Evolutionary conservation across 2,888 invertebrate species (phyloP).

Genomic region (Xanthorhoe spadicearia): DNA sequence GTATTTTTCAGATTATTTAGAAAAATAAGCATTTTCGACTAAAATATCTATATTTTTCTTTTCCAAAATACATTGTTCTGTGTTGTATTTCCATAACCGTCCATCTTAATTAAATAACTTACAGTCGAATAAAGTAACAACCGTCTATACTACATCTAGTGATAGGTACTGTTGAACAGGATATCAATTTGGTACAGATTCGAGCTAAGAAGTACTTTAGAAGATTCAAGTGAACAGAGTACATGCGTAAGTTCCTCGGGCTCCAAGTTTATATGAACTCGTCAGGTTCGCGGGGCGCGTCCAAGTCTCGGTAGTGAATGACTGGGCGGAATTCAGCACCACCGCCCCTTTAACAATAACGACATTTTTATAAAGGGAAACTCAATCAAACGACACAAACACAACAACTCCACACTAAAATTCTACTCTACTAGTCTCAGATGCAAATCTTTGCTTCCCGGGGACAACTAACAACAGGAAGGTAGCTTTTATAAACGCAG

Average conservation of each 20-base stretch:
- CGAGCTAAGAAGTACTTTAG: background rate
- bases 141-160: constrained; percentile 34
- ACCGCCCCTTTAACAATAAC: constrained; percentile 88
- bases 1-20: constrained; percentile 21
- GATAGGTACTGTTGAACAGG: constrained; percentile 19
- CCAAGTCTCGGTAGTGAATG: constrained; percentile 96
- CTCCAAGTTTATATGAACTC: constrained; percentile 88
- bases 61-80: constrained; percentile 36
- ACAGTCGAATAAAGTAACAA: constrained; percentile 37
- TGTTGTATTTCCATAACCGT: constrained; percentile 32
- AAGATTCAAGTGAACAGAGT: constrained; percentile 40
- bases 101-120: constrained; percentile 27
- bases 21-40: constrained; percentile 36
- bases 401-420: constrained; percentile 47
- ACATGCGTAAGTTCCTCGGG: constrained; percentile 53
- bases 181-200: constrained; percentile 9
- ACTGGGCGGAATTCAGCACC: constrained; percentile 93
- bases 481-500: constrained; percentile 39
- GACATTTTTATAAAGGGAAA: constrained; percentile 53
- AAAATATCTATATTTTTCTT: constrained; percentile 39
- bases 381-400: constrained; percentile 49
- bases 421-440: constrained; percentile 41
- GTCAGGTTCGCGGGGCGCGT: constrained; percentile 95
- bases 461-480: constrained; percentile 43
- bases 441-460: constrained; percentile 74